Percentiles rank a stretch among this genome's conserved stretches.
Evolutionary conservation across 2,797 vertebrate genomes (phyloP).

Genomic region (Acanthopagrus latus): DNA sequence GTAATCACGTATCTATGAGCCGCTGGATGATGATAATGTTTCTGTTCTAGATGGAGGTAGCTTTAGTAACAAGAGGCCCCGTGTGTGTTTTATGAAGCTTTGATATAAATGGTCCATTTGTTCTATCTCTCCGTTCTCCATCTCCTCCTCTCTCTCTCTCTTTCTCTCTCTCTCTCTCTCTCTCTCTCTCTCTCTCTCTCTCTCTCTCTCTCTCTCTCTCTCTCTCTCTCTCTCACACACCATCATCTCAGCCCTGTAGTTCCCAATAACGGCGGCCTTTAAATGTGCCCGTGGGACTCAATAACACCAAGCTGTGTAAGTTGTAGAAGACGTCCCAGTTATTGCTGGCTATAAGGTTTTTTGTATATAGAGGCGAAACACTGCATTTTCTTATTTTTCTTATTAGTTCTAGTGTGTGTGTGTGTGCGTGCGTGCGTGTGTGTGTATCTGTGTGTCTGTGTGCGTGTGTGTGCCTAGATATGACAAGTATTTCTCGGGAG

Average conservation of each 20-base stretch:
- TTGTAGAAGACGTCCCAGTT: conserved; percentile 62
- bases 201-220: conserved; percentile 23
- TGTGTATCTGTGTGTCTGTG: conserved; percentile 13
- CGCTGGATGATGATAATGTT: conserved; percentile 43
- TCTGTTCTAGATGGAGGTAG: conserved; percentile 41
- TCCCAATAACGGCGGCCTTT: conserved; percentile 75
- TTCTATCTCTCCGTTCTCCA: conserved; percentile 45
- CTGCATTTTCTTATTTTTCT: conserved; percentile 72
- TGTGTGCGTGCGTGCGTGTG: conserved; percentile 23
- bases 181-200: conserved; percentile 31
- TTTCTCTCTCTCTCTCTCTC: conserved; percentile 19
- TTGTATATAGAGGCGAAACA: conserved; percentile 74
- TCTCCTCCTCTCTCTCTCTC: conserved; percentile 31
- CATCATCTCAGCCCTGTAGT: conserved; percentile 57
- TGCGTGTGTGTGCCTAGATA: conserved; percentile 21
- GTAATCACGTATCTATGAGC: conserved; percentile 48
- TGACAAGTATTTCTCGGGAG: conserved; percentile 59
- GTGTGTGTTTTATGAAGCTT: conserved; percentile 67
- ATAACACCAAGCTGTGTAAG: conserved; percentile 75
- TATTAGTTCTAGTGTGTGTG: conserved; percentile 57
- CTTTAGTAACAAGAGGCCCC: conserved; percentile 57
- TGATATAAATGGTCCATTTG: conserved; percentile 74
- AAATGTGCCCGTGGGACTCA: conserved; percentile 80
- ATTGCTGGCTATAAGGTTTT: conserved; percentile 70
- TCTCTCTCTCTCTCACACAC: conserved; percentile 13